A percentile compares a stretch with the other conserved stretches of the same genome.
Conservation (phyloP, 1,140 invertebrate species). For the Philaenus spumarius region DNA sequence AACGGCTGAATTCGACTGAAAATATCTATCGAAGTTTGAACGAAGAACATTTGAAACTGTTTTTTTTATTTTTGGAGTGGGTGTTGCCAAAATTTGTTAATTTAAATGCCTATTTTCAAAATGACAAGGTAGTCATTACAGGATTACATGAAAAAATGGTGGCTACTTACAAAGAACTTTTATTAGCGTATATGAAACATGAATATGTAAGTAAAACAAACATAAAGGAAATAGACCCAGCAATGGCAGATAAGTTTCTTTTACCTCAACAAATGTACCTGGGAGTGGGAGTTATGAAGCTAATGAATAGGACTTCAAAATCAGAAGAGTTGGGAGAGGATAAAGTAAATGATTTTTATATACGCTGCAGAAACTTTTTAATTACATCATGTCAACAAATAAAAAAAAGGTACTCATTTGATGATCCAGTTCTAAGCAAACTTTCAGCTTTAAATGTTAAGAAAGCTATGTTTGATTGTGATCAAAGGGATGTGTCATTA, state of each 20-base stretch:
- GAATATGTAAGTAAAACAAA: slow-evolving; percentile 11
- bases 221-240: neutral
- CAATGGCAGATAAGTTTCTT: neutral
- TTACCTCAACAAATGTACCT: slow-evolving; percentile 12
- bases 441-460: too few relatives aligned
- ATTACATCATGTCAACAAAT: neutral
- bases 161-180: slow-evolving; percentile 8
- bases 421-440: neutral
- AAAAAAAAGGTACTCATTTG: neutral
- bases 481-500: too few relatives aligned
- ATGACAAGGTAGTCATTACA: slow-evolving; percentile 20
- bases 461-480: too few relatives aligned
- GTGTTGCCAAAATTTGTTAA: slow-evolving; percentile 21
- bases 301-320: neutral
- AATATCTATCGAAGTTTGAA: slow-evolving; percentile 11
- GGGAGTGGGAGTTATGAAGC: slow-evolving; percentile 1
- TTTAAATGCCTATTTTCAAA: slow-evolving; percentile 22
- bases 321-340: neutral
- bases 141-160: slow-evolving; percentile 11
- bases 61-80: slow-evolving; percentile 21
- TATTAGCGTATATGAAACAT: slow-evolving; percentile 12
- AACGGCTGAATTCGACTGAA: neutral
- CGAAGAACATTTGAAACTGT: slow-evolving; percentile 20
- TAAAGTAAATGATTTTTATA: neutral
- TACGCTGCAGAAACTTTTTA: neutral